Conservation (phyloP, 2,888 invertebrate genomes). For the Schizaphis graminum region DNA sequence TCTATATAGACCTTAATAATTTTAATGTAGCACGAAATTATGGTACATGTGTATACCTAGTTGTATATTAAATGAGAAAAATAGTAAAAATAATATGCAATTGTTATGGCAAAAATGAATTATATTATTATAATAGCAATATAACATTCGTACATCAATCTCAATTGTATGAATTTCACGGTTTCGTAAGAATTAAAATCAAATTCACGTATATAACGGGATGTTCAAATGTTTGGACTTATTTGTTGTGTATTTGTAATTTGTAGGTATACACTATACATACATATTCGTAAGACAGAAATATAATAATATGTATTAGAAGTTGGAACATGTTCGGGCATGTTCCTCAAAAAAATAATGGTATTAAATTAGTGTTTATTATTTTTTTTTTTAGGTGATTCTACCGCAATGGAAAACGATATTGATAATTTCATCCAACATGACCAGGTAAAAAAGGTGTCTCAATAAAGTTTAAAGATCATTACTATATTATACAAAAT, state of each 20-base stretch:
- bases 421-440: slow-evolving; percentile 55
- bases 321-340: neutral
- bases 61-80: slow-evolving; percentile 31
- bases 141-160: slow-evolving; percentile 45
- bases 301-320: slow-evolving; percentile 22
- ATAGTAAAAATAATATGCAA: slow-evolving; percentile 54
- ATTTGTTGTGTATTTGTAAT: neutral
- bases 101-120: slow-evolving; percentile 58
- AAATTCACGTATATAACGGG: slow-evolving; percentile 42
- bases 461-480: neutral
- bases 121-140: slow-evolving; percentile 55
- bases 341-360: neutral
- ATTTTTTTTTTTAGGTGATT: slow-evolving; percentile 55
- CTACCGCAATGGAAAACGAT: slow-evolving; percentile 50
- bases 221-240: slow-evolving; percentile 41
- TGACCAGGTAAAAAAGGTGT: slow-evolving; percentile 32
- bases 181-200: slow-evolving; percentile 60
- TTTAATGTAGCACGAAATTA: slow-evolving; percentile 53
- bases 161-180: slow-evolving; percentile 55
- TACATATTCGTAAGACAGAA: neutral
- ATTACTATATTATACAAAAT: neutral
- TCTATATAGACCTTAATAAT: slow-evolving; percentile 43
- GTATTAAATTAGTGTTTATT: neutral
- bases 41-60: slow-evolving; percentile 16
- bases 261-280: too few species aligned